Evolutionary conservation across 2,888 invertebrate genomes (phyloP).

Genomic region (Acrocyrtus sp.): DNA sequence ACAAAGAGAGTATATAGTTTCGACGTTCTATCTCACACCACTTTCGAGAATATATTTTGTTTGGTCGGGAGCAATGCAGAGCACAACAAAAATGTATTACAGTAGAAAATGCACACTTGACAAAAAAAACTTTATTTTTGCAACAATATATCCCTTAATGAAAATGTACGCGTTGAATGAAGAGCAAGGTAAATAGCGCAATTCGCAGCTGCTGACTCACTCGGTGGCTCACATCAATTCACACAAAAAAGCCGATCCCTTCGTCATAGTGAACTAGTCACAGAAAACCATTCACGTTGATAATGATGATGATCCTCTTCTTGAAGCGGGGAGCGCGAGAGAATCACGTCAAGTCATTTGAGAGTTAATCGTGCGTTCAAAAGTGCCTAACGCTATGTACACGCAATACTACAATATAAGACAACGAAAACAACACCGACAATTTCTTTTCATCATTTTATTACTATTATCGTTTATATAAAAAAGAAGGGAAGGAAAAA

Average conservation of each 20-base stretch:
- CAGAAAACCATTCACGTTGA: slow-evolving; percentile 5
- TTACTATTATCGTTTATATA: not conserved
- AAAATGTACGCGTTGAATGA: not conserved
- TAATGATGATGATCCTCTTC: slow-evolving; percentile 22
- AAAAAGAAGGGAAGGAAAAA: too few species aligned
- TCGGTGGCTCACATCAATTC: slow-evolving; percentile 30
- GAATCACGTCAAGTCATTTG: slow-evolving; percentile 44
- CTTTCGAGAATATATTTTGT: too few species aligned
- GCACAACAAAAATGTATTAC: too few species aligned
- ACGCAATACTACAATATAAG: too few species aligned
- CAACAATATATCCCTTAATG: not conserved
- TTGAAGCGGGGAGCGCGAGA: not conserved
- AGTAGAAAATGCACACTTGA: too few species aligned
- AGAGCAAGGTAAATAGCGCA: slow-evolving; percentile 19
- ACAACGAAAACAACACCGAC: not conserved
- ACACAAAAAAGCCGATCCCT: too few species aligned
- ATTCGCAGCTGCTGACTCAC: slow-evolving; percentile 42
- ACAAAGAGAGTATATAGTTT: too few species aligned
- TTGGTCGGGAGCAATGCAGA: too few species aligned
- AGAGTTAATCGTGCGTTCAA: slow-evolving; percentile 53
- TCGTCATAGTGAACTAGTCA: slow-evolving; percentile 3
- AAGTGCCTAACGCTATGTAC: slow-evolving; percentile 12
- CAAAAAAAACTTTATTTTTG: too few species aligned
- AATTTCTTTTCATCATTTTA: not conserved
- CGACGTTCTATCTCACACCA: too few species aligned